Evolutionary conservation across 2,113 vertebrate species (phyloP), one percentile per base, ranked within the genome.

Genomic region (Ptychochromis oligacanthus): DNA sequence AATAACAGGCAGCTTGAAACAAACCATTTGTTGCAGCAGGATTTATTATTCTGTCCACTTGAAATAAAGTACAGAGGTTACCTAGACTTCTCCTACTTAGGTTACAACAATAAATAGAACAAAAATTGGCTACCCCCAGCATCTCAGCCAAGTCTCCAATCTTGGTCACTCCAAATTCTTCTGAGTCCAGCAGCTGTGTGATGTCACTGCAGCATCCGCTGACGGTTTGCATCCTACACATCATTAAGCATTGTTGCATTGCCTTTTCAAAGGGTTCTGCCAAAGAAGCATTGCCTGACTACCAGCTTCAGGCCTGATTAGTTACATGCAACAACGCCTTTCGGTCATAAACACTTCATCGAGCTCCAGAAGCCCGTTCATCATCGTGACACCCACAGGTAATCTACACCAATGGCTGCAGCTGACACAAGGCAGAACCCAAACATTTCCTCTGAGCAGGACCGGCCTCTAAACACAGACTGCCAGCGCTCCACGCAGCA

Each of bases 1-100:
- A 98, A 97, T 96, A 97, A 98, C 98, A 97, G 87, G 96, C 96
- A 93, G 96, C 93, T 92, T 96, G 96, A 98, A 97, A 96, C 95
- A 96, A 97, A 96, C 96, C 97, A 98, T 98, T 97, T 97, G 97
- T 97, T 96, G 95, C 90, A 88, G 92, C 85, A 82, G 93, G 93
- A 96, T 91, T 95, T 97, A 97, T 97, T 96, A 95, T 96, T 96
- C 96, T 95, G 96, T 95, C 89, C 86, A 88, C 93, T 90, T 92
- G 90, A 92, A 94, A 94, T 90, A 91, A 90, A 92, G 92, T 85
- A 88, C 93, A 91, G 94, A 92, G 93, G 90, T 94, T 92, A 93
- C 83, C 85, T 88, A 89, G 92, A 91, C 93, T 91, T 93, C 92
- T 94, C 83, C 93, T 93, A 95, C 93, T 94, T 92, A 85, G 89